Evolutionary conservation across 2,888 invertebrate genomes (phyloP), one percentile per base, ranked within the genome.

Genomic region (Galerucella pusilla): DNA sequence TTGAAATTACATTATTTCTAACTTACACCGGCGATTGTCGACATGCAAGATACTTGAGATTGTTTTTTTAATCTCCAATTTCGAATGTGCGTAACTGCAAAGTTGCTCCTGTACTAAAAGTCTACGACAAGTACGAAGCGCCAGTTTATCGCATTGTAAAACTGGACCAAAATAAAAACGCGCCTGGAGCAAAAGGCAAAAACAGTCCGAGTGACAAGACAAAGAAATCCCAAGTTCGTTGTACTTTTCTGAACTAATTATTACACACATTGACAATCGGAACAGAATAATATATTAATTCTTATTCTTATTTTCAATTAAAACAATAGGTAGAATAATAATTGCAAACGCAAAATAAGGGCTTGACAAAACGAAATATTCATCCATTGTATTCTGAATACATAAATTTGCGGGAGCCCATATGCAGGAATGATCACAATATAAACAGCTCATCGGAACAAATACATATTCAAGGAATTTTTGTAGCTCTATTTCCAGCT

Each of bases 251-350:
- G 78, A 79, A 79, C 80, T 80, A 80, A 80, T 80, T 80, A 78
- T 78, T 78, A 77, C 78, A 76, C 77, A 77, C 78, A 79, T 79
- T 68, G 78, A 75, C 78, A 78, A 80, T 77, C 77, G 78, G 68
- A 78, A 77, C 75, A 71, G 78, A 78, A 78, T 80, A 80, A 78
- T 79, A 77, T 78, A 79, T 77, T 73, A 77, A 78, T 77, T 77
- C 77, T 78, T 78, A 77, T 80, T 80, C 75, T 80, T 80, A 80
- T 80, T 80, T 80, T 80, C 76, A 80, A 80, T 80, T 80, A 78
- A 77, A 80, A 80, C 80, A 80, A 80, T 80, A 78, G 78, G 75
- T 72, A 73, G 77, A 77, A 79, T 79, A 80, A 80, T 80, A 78
- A 80, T 78, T 76, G 77, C 71, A 80, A 76, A 73, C 67, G 76